Conservation (phyloP, 2,113 vertebrate species). For the Turnix velox region DNA sequence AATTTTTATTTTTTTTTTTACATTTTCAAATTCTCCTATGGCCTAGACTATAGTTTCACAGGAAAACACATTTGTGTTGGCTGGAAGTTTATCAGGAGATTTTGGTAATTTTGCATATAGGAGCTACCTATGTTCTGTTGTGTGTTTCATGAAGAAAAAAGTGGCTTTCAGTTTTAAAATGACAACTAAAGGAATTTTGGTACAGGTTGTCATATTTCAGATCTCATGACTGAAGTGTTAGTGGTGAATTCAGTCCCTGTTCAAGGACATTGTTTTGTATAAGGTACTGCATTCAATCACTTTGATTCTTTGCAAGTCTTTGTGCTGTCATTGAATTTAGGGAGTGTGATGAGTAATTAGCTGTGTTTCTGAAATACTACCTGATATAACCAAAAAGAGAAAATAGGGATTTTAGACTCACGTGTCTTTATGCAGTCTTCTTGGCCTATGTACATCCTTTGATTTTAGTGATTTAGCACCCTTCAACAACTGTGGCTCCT, state of each 20-base stretch:
- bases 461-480: neutral
- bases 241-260: neutral
- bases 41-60: neutral
- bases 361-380: neutral
- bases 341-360: neutral
- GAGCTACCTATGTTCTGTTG: neutral
- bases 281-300: neutral
- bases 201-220: neutral
- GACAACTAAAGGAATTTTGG: neutral
- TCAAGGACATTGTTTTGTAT: neutral
- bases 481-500: neutral
- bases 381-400: neutral
- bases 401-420: neutral
- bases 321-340: neutral
- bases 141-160: neutral
- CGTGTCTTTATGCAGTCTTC: neutral
- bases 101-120: neutral
- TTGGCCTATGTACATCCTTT: neutral
- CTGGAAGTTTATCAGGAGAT: neutral
- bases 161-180: neutral
- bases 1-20: neutral
- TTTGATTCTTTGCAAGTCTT: neutral
- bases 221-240: neutral
- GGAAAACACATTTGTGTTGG: neutral
- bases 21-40: neutral